Percentiles rank a stretch among this genome's conserved stretches.
Conservation (phyloP, 2,113 vertebrate species). For the Oreochromis niloticus region DNA sequence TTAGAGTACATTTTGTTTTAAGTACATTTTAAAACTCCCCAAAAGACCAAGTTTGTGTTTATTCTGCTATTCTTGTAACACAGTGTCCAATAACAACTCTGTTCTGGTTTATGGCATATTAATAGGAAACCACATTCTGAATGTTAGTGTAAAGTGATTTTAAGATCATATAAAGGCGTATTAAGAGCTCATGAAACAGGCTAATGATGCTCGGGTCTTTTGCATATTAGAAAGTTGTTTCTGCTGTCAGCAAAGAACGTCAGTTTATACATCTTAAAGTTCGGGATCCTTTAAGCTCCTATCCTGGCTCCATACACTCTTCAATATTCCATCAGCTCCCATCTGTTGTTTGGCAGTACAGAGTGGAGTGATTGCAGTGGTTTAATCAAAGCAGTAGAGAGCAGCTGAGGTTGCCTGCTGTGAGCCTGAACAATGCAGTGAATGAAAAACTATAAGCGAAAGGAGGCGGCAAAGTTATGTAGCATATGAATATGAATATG, state of each 20-base stretch:
- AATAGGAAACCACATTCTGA: background rate
- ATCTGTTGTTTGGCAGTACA: background rate
- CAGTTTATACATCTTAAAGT: background rate
- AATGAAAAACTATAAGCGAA: background rate
- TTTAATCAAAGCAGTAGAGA: background rate
- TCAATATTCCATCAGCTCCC: background rate
- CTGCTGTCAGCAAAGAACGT: background rate
- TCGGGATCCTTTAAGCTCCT: background rate
- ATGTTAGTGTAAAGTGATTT: background rate
- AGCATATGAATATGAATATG: background rate
- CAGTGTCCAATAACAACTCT: background rate
- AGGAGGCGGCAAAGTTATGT: background rate
- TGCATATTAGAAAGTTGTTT: background rate
- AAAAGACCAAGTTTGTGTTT: background rate
- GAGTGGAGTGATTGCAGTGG: background rate
- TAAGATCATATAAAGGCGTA: background rate
- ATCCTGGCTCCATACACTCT: background rate
- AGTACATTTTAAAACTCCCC: background rate
- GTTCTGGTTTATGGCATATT: background rate
- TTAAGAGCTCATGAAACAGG: background rate
- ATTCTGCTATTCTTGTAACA: background rate
- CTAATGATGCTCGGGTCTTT: background rate
- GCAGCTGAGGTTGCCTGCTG: background rate
- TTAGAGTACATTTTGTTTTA: rapidly evolving
- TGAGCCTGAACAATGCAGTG: background rate